A percentile compares a stretch with the other conserved stretches of the same genome.
Evolutionary conservation across 1,140 invertebrate species (phyloP).

Genomic region (Trypoxylus dichotomus): DNA sequence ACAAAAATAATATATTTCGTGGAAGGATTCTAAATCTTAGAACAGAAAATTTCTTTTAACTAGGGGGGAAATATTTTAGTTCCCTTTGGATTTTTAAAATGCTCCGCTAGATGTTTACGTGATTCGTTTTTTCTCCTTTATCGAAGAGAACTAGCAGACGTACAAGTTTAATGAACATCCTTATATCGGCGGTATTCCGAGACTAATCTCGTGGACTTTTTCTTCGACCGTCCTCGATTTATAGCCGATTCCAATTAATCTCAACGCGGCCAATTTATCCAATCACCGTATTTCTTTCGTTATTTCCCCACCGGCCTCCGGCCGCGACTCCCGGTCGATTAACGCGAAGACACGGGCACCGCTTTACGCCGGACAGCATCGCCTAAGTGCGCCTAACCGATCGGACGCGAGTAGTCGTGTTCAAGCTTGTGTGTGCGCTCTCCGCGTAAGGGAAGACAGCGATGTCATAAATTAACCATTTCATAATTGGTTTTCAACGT

Average conservation of each 20-base stretch:
- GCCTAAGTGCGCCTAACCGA: background rate
- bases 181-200: too few relatives aligned
- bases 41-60: too few relatives aligned
- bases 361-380: background rate
- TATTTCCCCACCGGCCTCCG: background rate
- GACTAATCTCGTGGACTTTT: too few relatives aligned
- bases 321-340: background rate
- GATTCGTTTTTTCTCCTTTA: too few relatives aligned
- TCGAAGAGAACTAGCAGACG: too few relatives aligned
- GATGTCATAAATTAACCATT: conserved; percentile 42
- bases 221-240: too few relatives aligned
- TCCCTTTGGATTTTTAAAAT: too few relatives aligned
- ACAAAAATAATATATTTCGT: too few relatives aligned
- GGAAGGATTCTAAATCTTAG: too few relatives aligned
- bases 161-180: too few relatives aligned
- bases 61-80: too few relatives aligned
- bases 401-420: background rate
- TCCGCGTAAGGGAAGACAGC: background rate
- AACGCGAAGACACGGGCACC: background rate
- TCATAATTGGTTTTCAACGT: conserved; percentile 47
- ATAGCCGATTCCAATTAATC: conserved; percentile 1
- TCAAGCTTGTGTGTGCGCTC: background rate
- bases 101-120: too few relatives aligned
- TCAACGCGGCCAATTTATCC: conserved; percentile 14
- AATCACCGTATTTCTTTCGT: conserved; percentile 5